These are phyloP conservation scores for Porites cylindrica DNA, from an alignment of 92 coral and sea anemone species.

Conservation along the genomic window DNA sequence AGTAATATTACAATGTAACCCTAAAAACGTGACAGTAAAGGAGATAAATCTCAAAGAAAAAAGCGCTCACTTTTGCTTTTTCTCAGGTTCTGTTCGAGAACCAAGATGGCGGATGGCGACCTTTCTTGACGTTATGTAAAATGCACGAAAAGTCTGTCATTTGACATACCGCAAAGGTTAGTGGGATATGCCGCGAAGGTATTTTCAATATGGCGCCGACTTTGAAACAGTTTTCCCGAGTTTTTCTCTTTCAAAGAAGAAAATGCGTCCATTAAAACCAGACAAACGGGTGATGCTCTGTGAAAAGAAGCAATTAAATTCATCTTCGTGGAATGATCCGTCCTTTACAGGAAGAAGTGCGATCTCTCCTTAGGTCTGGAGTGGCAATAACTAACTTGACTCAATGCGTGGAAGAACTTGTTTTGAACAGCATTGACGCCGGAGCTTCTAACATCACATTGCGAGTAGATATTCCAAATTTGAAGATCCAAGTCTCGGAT, in stretches of 20 bases:
- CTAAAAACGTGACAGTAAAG: not conserved
- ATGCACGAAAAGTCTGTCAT: not conserved
- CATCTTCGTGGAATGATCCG: conserved; percentile 73
- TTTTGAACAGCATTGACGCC: conserved; percentile 93
- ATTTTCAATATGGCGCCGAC: conserved; percentile 38
- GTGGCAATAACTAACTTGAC: conserved; percentile 88
- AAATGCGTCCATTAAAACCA: not conserved
- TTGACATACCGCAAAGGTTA: not conserved
- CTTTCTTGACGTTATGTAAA: not conserved
- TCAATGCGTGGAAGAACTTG: conserved; percentile 96
- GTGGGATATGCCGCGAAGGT: not conserved
- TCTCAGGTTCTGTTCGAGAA: not conserved
- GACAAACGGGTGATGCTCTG: not conserved
- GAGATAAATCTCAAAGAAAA: not conserved
- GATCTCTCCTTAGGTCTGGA: conserved; percentile 91
- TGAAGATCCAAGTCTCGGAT: conserved; percentile 86
- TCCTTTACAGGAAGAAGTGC: conserved; percentile 81
- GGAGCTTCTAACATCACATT: conserved; percentile 88
- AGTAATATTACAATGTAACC: not conserved
- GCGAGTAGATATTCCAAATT: conserved; percentile 82
- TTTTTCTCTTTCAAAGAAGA: not conserved
- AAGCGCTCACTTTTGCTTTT: conserved; percentile 1
- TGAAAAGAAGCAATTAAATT: not conserved
- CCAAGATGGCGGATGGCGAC: conserved; percentile 75
- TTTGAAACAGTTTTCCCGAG: too few relatives aligned